Percentiles rank a stretch among this genome's conserved stretches.
phyloP scores from a whole-genome alignment of 2,113 vertebrate genomes.

The Poicephalus gulielmi region DNA sequence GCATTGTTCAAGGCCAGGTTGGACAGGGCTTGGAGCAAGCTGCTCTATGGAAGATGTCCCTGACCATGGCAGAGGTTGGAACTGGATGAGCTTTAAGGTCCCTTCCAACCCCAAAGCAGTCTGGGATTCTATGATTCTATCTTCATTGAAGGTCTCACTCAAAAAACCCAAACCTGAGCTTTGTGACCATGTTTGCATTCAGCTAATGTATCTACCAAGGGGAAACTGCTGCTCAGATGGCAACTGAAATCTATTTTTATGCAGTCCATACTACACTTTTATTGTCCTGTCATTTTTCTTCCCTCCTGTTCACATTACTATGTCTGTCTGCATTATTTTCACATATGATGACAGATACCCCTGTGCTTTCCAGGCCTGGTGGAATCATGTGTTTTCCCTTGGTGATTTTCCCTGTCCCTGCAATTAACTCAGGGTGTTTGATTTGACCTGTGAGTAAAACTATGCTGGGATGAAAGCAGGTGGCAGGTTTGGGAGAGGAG shows the following conservation, averaged over 20 bases:
- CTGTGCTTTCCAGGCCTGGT: neutral
- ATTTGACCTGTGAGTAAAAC: neutral
- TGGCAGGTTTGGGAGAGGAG: neutral
- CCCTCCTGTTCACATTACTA: neutral
- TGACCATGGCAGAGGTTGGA: neutral
- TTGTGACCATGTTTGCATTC: accelerated
- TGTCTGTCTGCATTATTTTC: neutral
- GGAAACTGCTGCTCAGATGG: neutral
- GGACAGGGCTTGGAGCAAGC: neutral
- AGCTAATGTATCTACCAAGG: accelerated
- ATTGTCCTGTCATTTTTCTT: neutral
- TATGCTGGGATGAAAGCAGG: neutral
- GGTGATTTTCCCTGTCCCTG: neutral
- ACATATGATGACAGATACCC: neutral
- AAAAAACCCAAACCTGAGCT: neutral
- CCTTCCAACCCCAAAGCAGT: neutral
- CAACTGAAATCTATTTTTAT: neutral
- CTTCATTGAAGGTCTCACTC: accelerated
- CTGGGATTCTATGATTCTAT: neutral
- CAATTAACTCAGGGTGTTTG: neutral
- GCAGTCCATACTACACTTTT: accelerated
- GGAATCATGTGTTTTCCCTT: neutral
- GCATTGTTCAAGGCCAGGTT: neutral
- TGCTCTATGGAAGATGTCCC: neutral
- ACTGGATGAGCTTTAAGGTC: neutral